These are phyloP conservation scores for Adelphocoris suturalis DNA, from an alignment of 2,888 invertebrate genomes.

Conservation along the genomic window DNA sequence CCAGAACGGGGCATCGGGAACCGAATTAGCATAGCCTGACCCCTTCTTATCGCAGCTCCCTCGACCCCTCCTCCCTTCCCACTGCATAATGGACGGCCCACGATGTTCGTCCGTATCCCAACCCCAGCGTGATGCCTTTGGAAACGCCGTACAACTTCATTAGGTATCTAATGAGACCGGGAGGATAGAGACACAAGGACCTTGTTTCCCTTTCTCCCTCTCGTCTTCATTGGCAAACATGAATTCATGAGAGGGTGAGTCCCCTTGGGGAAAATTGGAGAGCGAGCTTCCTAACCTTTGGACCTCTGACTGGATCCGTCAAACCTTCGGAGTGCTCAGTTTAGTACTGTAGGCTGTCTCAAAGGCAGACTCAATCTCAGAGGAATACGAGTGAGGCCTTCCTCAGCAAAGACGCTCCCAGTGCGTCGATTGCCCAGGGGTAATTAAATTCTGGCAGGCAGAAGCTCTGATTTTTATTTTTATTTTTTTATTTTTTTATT, in stretches of 20 bases:
- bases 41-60: slow-evolving; percentile 48
- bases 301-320: slow-evolving; percentile 24
- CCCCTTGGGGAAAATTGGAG: neutral
- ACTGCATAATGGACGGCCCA: slow-evolving; percentile 44
- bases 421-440: no score
- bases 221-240: slow-evolving; percentile 68
- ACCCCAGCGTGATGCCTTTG: slow-evolving; percentile 29
- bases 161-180: slow-evolving; percentile 65
- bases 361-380: no score
- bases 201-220: slow-evolving; percentile 57
- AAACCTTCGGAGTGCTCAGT: slow-evolving; percentile 16
- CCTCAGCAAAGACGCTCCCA: no score
- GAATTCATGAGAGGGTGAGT: slow-evolving; percentile 50
- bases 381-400: no score
- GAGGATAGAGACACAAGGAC: slow-evolving; percentile 56
- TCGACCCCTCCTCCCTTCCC: neutral
- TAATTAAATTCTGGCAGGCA: no score
- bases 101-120: slow-evolving; percentile 45
- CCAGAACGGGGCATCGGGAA: slow-evolving; percentile 11
- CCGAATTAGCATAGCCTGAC: slow-evolving; percentile 59
- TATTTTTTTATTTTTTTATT: no score
- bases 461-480: no score
- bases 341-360: neutral
- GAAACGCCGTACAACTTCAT: slow-evolving; percentile 63
- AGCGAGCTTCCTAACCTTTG: slow-evolving; percentile 28